Conservation (phyloP, 1,140 invertebrate genomes). For the Eciton burchellii region DNA sequence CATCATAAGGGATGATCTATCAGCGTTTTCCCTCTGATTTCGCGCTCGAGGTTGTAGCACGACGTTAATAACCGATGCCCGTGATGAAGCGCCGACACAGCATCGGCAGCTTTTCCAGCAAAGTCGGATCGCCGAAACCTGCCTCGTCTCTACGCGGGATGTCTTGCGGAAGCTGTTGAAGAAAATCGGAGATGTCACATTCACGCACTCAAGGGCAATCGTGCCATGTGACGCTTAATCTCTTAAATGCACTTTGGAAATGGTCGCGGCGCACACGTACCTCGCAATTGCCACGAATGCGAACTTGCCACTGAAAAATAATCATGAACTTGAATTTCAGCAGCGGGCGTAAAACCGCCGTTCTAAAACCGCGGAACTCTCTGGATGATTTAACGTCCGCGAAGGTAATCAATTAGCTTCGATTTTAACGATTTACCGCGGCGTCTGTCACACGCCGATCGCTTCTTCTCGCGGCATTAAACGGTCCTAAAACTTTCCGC, state of each 20-base stretch:
- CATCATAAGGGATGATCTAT: background rate
- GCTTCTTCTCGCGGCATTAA: too few species aligned
- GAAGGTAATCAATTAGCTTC: background rate
- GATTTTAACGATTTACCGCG: background rate
- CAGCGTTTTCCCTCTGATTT: background rate
- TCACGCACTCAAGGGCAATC: too few species aligned
- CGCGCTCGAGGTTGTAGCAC: background rate
- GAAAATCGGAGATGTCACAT: background rate
- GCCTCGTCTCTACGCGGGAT: background rate
- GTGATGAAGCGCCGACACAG: background rate
- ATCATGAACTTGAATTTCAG: background rate
- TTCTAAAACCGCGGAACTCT: background rate
- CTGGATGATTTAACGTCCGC: background rate
- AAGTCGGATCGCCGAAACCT: background rate
- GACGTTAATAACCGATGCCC: background rate
- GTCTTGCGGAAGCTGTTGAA: background rate
- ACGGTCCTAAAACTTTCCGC: too few species aligned
- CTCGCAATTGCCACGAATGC: background rate
- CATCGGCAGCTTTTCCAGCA: background rate
- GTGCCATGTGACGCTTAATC: background rate
- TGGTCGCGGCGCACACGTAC: background rate
- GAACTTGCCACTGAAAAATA: constrained; percentile 4
- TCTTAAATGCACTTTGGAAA: constrained; percentile 17
- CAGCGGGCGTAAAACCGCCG: background rate
- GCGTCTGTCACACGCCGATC: too few species aligned